Percentiles rank a stretch among this genome's conserved stretches.
These are phyloP conservation scores for Boloria selene DNA, from an alignment of 2,888 invertebrate species.

Conservation along the genomic window DNA sequence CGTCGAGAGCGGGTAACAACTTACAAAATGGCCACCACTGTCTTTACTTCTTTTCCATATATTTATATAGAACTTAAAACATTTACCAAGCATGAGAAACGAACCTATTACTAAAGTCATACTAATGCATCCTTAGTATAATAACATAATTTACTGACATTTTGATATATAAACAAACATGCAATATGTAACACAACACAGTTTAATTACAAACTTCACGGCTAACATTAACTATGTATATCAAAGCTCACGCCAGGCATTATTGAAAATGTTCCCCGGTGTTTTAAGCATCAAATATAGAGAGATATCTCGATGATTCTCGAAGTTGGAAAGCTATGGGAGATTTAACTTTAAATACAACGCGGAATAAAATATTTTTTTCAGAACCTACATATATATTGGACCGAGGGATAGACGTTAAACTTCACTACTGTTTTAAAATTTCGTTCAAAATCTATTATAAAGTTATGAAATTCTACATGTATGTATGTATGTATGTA, in stretches of 20 bases:
- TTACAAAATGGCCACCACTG: no score
- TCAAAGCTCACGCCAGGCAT: neutral
- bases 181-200: neutral
- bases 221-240: neutral
- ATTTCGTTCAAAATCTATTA: neutral
- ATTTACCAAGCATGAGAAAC: no score
- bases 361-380: conserved; percentile 6
- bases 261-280: conserved; percentile 12
- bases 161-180: neutral
- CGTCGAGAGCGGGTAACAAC: no score
- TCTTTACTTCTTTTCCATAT: no score
- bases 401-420: neutral
- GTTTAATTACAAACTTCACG: neutral
- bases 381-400: conserved; percentile 1
- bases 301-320: neutral
- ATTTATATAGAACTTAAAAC: no score
- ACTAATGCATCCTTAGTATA: no score
- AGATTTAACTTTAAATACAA: conserved; percentile 3
- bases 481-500: no score
- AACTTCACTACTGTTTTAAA: neutral
- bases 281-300: conserved; percentile 6
- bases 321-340: neutral
- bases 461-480: no score
- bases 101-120: no score
- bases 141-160: no score